Conservation (phyloP, 2,888 invertebrate genomes). For the Eilema caniola region DNA sequence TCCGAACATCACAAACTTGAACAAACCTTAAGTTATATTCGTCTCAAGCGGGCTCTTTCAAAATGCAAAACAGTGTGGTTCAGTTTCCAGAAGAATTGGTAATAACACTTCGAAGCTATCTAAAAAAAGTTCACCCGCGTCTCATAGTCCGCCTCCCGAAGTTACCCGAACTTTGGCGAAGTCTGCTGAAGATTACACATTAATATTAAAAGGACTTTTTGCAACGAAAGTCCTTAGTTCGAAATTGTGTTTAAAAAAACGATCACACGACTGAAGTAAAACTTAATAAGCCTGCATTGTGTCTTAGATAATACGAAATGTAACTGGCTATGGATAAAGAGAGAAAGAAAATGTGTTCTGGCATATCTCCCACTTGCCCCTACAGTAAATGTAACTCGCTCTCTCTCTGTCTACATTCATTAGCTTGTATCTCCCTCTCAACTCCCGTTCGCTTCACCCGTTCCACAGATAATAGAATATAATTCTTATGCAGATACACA, state of each 20-base stretch:
- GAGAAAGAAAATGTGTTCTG: too few species aligned
- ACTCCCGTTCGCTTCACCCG: too few species aligned
- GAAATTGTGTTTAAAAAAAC: not conserved
- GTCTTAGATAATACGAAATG: too few species aligned
- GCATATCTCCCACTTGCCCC: too few species aligned
- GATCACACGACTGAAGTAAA: too few species aligned
- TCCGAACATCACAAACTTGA: conserved; percentile 20
- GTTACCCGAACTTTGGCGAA: conserved; percentile 32
- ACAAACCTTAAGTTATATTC: conserved; percentile 31
- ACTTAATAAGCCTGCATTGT: too few species aligned
- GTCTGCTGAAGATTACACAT: conserved; percentile 35
- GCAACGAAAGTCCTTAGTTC: not conserved
- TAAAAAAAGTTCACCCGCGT: conserved; percentile 40
- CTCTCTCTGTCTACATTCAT: too few species aligned
- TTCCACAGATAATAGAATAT: too few species aligned
- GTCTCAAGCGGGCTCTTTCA: conserved; percentile 4
- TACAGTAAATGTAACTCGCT: too few species aligned
- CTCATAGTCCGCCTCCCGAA: conserved; percentile 23
- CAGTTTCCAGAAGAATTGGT: conserved; percentile 28
- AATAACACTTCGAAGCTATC: conserved; percentile 44
- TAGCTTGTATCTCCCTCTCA: too few species aligned
- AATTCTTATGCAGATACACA: too few species aligned
- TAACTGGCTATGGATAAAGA: too few species aligned
- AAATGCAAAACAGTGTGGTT: conserved; percentile 27
- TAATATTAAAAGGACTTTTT: conserved; percentile 28